phyloP scores from a whole-genome alignment of 2,797 vertebrate species.

The Hirundo rustica region DNA sequence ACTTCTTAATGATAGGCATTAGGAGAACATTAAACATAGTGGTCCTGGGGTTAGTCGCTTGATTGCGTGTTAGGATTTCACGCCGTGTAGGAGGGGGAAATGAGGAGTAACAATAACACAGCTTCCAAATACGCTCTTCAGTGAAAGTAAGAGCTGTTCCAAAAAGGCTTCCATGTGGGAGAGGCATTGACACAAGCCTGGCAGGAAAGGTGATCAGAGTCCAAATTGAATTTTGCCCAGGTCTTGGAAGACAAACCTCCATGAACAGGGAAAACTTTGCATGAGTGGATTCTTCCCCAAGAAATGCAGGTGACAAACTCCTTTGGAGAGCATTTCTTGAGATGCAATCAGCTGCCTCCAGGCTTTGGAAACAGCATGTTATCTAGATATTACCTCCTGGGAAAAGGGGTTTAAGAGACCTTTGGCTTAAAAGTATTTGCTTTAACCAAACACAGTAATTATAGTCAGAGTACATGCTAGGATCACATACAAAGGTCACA shows the following conservation, averaged over 20 bases:
- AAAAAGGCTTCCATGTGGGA: neutral
- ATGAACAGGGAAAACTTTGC: neutral
- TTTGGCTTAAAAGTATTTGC: neutral
- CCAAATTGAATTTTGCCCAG: neutral
- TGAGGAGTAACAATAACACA: conserved; percentile 23
- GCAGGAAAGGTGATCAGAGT: neutral
- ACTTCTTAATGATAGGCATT: conserved; percentile 22
- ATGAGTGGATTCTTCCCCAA: neutral
- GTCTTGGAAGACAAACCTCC: neutral
- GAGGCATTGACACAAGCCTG: neutral
- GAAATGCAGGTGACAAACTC: conserved; percentile 11
- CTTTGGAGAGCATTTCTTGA: neutral
- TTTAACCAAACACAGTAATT: neutral
- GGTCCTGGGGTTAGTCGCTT: conserved; percentile 34
- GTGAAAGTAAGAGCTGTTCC: neutral
- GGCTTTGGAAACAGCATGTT: neutral
- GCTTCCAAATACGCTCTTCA: neutral
- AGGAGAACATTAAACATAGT: conserved; percentile 12
- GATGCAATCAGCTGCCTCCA: neutral
- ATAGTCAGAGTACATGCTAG: neutral
- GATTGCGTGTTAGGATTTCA: conserved; percentile 8
- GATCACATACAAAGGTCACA: neutral
- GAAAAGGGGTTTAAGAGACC: neutral
- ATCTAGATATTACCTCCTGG: neutral
- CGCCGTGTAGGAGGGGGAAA: neutral